Evolutionary conservation across 2,113 vertebrate genomes (phyloP), one percentile per base, ranked within the genome.

Genomic region (Prionailurus bengalensis): DNA sequence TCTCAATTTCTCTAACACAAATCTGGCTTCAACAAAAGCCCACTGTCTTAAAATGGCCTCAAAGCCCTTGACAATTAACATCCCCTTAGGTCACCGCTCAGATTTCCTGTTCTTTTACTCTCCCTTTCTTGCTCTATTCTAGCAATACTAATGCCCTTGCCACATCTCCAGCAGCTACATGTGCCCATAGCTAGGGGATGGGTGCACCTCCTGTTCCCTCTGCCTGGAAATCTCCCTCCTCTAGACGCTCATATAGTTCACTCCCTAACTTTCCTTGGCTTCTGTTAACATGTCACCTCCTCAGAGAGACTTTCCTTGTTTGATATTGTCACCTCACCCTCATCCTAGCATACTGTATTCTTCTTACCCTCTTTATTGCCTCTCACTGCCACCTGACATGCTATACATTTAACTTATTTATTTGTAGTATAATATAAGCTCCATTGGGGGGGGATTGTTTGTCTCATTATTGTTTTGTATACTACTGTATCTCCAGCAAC

Each of bases 291-390:
- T 29, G 31, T 71, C 23, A 70, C 4, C 36, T 53, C 76, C 61
- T 95, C 84, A 51, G 39, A 76, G 80, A 82, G 71, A 84, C 63
- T 51, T 94, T 85, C 21, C 36, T 58, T 31, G 2, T 39, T 88
- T 33, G 15, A 78, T n/a, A 25, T 45, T 53, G 42, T 92, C 66
- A 71, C 53, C 31, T 27, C 16, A 29, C 7, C 21, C 17, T 36
- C 55, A 36, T 31, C 36, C 31, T 19, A 19, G 31, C 6, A 25
- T 19, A 21, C n/a, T 27, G 11, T 42, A 2, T 61, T 68, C 66
- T 45, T 55, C 15, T 81, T 71, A 31, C n/a, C 51, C 70, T 14
- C 21, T 39, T 36, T 51, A 53, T 89, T 42, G 48, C 53, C 31
- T 33, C 8, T 79, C 19, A 45, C 25, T 90, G 29, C 15, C 71